Base-by-base conservation (phyloP, 2,888 invertebrate genomes). In the Drosophila paranaensis region DNA sequence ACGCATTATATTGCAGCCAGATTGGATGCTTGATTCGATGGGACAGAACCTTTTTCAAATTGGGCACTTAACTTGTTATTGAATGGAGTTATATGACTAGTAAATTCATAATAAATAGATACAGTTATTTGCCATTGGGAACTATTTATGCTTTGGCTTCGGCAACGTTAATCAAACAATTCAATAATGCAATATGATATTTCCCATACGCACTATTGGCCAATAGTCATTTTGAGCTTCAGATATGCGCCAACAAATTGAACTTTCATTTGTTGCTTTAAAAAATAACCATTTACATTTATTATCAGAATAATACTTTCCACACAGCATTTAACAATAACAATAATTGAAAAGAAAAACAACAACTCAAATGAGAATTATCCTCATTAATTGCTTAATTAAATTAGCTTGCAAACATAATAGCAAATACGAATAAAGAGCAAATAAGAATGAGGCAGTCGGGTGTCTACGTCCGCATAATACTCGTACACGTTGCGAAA, bases 331-430 rank as follows among this genome's bases (percentile, higher is more conserved):
- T 55, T 13, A 51, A 63, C 60, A 60, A 50, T 20, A 43, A 27
- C 37, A 39, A 25, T 55, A 55, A 71, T 55, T 42, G 30, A 42
- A 40, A 48, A 30, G n/a, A 1, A 20, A 9, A 20, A 9, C 20
- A 16, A 16, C 45, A 37, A 45, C 40, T 50, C 20, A 46, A 57
- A 27, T 39, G 2, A 13, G 51, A 35, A 60, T 20, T 14, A 16
- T 10, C 6, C 39, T 58, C 30, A 55, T 45, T 55, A 58, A 72
- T 45, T 66, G 37, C 20, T 35, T 60, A 46, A 63, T 60, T 55
- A 35, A 58, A 48, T 42, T 39, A 35, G 42, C 25, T 11, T 51
- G 13, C 14, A 20, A 13, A 20, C 6, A 6, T 27, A 39, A 13
- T 25, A 53, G 20, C 5, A 33, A n/a, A 27, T 1, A 2, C 5